phyloP scores from a whole-genome alignment of 2,113 vertebrate genomes.

The Picathartes gymnocephalus region DNA sequence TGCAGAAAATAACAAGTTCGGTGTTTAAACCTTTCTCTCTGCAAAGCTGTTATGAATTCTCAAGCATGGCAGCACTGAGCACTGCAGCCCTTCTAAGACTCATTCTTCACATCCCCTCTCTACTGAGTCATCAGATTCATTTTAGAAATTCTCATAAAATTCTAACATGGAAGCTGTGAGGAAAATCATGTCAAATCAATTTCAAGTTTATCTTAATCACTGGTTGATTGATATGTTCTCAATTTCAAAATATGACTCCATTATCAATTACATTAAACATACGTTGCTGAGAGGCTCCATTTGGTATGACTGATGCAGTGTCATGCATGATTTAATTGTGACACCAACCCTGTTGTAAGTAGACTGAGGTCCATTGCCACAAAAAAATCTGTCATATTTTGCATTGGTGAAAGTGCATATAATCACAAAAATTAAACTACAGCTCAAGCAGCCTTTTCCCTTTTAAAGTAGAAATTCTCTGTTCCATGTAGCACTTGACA shows the following conservation, averaged over 20 bases:
- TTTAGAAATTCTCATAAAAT: background rate
- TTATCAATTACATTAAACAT: background rate
- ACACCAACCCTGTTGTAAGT: background rate
- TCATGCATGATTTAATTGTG: background rate
- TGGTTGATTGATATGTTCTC: background rate
- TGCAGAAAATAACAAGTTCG: background rate
- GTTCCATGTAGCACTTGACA: background rate
- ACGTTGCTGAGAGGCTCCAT: background rate
- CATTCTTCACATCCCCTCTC: background rate
- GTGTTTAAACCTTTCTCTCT: background rate
- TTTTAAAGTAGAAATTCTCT: background rate
- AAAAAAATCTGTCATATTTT: background rate
- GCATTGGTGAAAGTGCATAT: background rate
- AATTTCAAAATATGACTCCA: background rate
- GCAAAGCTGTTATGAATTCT: background rate
- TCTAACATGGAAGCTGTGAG: background rate
- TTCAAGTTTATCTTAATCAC: background rate
- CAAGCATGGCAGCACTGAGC: background rate
- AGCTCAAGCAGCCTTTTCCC: background rate
- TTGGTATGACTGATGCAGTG: background rate
- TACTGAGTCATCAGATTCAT: background rate
- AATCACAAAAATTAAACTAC: background rate
- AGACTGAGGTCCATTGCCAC: background rate
- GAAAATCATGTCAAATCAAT: background rate
- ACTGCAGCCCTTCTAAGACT: background rate